Conservation (phyloP, 1,140 invertebrate genomes). For the Sogatella furcifera region DNA sequence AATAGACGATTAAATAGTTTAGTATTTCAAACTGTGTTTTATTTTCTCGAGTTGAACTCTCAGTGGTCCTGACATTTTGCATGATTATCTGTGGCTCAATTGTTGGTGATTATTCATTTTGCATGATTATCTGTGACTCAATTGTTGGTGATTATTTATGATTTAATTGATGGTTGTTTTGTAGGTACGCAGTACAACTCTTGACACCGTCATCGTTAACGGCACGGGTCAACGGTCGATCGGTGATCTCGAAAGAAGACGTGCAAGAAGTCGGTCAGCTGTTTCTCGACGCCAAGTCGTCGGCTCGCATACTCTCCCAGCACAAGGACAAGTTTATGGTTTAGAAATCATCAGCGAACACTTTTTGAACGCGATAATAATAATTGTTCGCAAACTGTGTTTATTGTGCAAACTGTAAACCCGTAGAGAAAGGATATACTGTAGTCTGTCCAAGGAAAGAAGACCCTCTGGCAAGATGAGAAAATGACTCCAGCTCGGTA, state of each 20-base stretch:
- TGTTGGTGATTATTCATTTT: not conserved
- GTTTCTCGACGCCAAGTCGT: conserved; percentile 94
- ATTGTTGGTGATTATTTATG: too few relatives aligned
- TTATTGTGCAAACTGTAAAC: too few relatives aligned
- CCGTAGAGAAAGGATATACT: too few relatives aligned
- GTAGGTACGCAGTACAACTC: conserved; percentile 84
- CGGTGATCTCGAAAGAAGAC: conserved; percentile 67
- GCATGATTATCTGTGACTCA: not conserved
- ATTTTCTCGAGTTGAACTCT: too few relatives aligned
- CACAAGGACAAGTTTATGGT: conserved; percentile 90
- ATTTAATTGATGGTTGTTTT: not conserved
- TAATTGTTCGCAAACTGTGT: too few relatives aligned
- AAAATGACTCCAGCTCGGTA: too few relatives aligned
- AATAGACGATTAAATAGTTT: too few relatives aligned
- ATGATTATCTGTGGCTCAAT: not conserved
- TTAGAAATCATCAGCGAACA: conserved; percentile 30
- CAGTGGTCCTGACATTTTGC: too few relatives aligned
- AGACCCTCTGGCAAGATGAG: too few relatives aligned
- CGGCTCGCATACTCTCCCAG: conserved; percentile 81
- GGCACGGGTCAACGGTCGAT: conserved; percentile 80
- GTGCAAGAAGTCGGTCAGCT: conserved; percentile 72
- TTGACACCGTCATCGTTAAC: conserved; percentile 83
- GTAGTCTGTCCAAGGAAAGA: too few relatives aligned
- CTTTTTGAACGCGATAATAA: too few relatives aligned
- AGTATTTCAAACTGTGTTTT: too few relatives aligned